These are phyloP conservation scores for Cheilosia soror DNA, from an alignment of 2,888 invertebrate genomes.

Conservation along the genomic window DNA sequence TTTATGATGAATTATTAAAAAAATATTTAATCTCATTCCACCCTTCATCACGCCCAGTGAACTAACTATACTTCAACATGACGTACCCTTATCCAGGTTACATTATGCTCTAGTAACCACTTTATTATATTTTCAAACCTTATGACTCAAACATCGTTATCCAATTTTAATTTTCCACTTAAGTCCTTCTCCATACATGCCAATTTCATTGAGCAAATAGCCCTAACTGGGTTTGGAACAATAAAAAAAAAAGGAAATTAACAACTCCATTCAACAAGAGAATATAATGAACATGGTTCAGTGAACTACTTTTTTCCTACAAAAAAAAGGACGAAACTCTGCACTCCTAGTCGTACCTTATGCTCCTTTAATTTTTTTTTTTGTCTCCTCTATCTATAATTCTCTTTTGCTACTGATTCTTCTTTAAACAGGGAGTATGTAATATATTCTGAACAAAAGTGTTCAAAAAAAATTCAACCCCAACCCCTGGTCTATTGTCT, in stretches of 20 bases:
- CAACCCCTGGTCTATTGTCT: slow-evolving; percentile 1
- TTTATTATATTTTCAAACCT: slow-evolving; percentile 10
- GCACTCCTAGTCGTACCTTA: slow-evolving; percentile 26
- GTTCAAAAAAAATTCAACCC: slow-evolving; percentile 54
- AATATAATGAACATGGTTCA: slow-evolving; percentile 72
- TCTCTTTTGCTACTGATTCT: slow-evolving; percentile 3
- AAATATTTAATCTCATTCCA: too few species aligned
- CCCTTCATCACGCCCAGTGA: too few species aligned
- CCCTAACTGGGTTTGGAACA: slow-evolving; percentile 4
- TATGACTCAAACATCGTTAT: slow-evolving; percentile 43
- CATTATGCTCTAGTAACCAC: slow-evolving; percentile 17
- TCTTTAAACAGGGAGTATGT: slow-evolving; percentile 44
- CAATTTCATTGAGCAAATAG: slow-evolving; percentile 54
- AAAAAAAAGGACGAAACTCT: slow-evolving; percentile 21
- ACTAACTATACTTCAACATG: neutral
- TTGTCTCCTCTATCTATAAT: slow-evolving; percentile 3
- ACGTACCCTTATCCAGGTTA: neutral
- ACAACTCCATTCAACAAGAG: slow-evolving; percentile 68
- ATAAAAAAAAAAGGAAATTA: slow-evolving; percentile 46
- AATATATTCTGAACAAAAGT: slow-evolving; percentile 66
- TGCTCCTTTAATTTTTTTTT: slow-evolving; percentile 38
- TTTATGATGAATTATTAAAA: too few species aligned
- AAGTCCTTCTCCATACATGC: slow-evolving; percentile 35
- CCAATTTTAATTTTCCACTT: slow-evolving; percentile 63
- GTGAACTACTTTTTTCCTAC: slow-evolving; percentile 59